Percentiles rank a stretch among this genome's conserved stretches.
These are phyloP conservation scores for Agriopis aurantiaria DNA, from an alignment of 2,888 invertebrate species.

Conservation along the genomic window DNA sequence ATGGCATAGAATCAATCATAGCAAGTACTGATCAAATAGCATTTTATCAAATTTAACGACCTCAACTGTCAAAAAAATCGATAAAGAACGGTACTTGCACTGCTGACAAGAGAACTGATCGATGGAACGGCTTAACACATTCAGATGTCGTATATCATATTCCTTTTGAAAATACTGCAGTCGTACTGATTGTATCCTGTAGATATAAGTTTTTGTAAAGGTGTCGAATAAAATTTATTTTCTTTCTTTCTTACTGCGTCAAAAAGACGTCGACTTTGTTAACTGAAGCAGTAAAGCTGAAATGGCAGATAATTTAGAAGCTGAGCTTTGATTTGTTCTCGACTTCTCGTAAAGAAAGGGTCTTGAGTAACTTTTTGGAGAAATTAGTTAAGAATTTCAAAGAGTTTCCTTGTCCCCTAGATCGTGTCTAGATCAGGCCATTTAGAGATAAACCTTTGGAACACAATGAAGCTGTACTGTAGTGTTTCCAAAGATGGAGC, in stretches of 20 bases:
- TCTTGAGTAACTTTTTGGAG: conserved; percentile 2
- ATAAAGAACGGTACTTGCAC: too few relatives aligned
- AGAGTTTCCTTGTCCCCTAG: background rate
- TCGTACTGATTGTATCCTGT: too few relatives aligned
- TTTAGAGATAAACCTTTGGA: background rate
- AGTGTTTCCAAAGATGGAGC: background rate
- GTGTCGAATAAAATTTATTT: too few relatives aligned
- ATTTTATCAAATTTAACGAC: too few relatives aligned
- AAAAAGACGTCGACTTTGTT: conserved; percentile 1
- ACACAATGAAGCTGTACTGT: background rate
- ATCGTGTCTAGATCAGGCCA: background rate
- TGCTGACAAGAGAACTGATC: background rate
- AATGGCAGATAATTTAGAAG: conserved; percentile 13
- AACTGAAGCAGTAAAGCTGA: conserved; percentile 7
- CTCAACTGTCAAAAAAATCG: too few relatives aligned
- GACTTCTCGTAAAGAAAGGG: background rate
- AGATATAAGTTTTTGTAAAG: too few relatives aligned
- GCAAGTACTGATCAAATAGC: too few relatives aligned
- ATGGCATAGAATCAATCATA: too few relatives aligned
- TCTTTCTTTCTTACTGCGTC: too few relatives aligned
- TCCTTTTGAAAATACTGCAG: conserved; percentile 1
- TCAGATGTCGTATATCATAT: background rate
- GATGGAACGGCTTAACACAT: background rate
- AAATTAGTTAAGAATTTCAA: background rate
- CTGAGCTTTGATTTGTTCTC: conserved; percentile 5